Conservation (phyloP, 2,113 vertebrate species). For the Catharus fuscescens region DNA sequence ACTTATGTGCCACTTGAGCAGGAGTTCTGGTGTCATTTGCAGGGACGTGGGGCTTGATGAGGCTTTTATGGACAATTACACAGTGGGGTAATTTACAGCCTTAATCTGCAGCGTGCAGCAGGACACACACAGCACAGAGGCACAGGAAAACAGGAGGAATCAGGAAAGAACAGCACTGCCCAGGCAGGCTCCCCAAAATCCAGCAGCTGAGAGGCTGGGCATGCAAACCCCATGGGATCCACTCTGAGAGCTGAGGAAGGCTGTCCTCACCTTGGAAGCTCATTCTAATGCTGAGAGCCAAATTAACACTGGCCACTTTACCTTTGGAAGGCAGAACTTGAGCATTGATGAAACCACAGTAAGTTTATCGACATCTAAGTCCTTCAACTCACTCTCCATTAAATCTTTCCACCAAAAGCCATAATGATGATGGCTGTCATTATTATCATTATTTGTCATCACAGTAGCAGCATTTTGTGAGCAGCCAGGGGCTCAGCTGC, state of each 20-base stretch:
- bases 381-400: not conserved
- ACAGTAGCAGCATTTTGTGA: not conserved
- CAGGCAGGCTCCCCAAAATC: not conserved
- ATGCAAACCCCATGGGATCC: not conserved
- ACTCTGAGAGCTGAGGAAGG: not conserved
- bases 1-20: not conserved
- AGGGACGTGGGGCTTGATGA: not conserved
- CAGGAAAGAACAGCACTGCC: not conserved
- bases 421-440: slow-evolving; percentile 23
- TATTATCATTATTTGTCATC: not conserved
- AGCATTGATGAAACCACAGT: not conserved
- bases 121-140: not conserved
- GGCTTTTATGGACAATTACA: slow-evolving; percentile 9
- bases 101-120: not conserved
- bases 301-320: not conserved
- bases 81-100: not conserved
- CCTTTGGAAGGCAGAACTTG: not conserved
- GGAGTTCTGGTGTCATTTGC: not conserved
- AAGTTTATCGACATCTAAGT: not conserved
- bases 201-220: not conserved
- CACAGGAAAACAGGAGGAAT: not conserved
- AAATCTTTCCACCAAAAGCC: slow-evolving; percentile 15
- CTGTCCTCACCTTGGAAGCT: not conserved
- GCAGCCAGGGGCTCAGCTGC: not conserved
- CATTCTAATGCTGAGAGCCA: not conserved